These are phyloP conservation scores for Gallinago solitaria DNA, from an alignment of 2,797 vertebrate genomes.

Conservation along the genomic window DNA sequence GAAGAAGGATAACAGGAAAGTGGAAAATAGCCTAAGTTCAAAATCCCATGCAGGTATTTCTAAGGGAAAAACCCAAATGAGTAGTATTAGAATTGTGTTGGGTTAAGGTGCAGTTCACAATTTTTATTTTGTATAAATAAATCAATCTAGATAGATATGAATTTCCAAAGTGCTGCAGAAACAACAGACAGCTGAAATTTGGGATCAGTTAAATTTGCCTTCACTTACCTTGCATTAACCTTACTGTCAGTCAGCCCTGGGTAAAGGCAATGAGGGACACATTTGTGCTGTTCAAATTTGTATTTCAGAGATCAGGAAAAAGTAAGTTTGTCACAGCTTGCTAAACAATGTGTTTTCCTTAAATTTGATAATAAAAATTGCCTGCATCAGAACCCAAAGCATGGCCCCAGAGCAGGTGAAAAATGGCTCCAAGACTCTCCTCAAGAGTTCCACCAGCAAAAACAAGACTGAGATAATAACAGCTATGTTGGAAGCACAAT, in stretches of 20 bases:
- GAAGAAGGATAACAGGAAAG: not conserved
- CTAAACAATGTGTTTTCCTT: not conserved
- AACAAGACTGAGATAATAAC: not conserved
- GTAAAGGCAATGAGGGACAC: not conserved
- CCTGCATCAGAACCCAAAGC: not conserved
- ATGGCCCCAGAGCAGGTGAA: not conserved
- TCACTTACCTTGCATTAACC: not conserved
- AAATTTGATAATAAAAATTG: not conserved
- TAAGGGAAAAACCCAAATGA: not conserved
- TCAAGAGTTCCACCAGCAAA: not conserved
- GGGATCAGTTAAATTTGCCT: not conserved
- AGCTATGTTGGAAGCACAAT: not conserved
- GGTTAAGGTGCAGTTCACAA: not conserved
- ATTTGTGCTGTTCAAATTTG: not conserved
- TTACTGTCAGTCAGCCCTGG: not conserved
- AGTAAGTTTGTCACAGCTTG: not conserved
- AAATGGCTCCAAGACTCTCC: not conserved
- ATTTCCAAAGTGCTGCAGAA: not conserved
- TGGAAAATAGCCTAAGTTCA: not conserved
- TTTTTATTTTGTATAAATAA: not conserved
- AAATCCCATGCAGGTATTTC: not conserved
- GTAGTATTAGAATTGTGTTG: not conserved
- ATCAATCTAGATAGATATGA: not conserved
- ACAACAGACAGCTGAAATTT: not conserved
- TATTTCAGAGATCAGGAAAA: not conserved